phyloP scores from a whole-genome alignment of 2,888 invertebrate genomes.

The Drosophila formosana region DNA sequence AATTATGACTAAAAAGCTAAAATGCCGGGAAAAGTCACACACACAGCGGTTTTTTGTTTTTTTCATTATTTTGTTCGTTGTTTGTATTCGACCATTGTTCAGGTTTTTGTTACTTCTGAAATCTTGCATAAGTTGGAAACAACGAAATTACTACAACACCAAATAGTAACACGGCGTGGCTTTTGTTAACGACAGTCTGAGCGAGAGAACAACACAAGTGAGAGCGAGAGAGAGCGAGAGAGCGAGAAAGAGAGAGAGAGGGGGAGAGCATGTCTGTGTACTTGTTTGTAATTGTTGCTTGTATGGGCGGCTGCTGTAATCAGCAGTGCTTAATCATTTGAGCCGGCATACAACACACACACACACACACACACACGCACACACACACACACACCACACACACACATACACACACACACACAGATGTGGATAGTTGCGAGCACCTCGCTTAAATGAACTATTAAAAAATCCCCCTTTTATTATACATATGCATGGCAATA shows the following conservation, averaged over 20 bases:
- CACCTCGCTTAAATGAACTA: slow-evolving; percentile 1
- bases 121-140: slow-evolving; percentile 48
- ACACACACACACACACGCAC: not conserved
- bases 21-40: slow-evolving; percentile 61
- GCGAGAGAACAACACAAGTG: not conserved
- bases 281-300: slow-evolving; percentile 18
- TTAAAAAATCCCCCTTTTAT: not conserved
- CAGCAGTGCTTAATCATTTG: slow-evolving; percentile 42
- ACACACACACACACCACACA: slow-evolving; percentile 1
- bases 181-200: slow-evolving; percentile 12
- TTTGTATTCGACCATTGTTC: slow-evolving; percentile 46
- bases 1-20: slow-evolving; percentile 55
- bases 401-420: not conserved
- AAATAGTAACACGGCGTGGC: slow-evolving; percentile 33
- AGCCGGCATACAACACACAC: slow-evolving; percentile 36
- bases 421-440: not conserved
- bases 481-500: not conserved
- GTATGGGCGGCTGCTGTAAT: slow-evolving; percentile 52
- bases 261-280: not conserved
- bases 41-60: slow-evolving; percentile 48
- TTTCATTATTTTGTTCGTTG: slow-evolving; percentile 7
- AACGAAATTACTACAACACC: slow-evolving; percentile 31
- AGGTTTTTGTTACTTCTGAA: slow-evolving; percentile 56
- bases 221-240: not conserved
- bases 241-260: not conserved